Percentiles rank a stretch among this genome's conserved stretches.
These are phyloP conservation scores for Drosophila ficusphila DNA, from an alignment of 1,140 invertebrate genomes.

Conservation along the genomic window DNA sequence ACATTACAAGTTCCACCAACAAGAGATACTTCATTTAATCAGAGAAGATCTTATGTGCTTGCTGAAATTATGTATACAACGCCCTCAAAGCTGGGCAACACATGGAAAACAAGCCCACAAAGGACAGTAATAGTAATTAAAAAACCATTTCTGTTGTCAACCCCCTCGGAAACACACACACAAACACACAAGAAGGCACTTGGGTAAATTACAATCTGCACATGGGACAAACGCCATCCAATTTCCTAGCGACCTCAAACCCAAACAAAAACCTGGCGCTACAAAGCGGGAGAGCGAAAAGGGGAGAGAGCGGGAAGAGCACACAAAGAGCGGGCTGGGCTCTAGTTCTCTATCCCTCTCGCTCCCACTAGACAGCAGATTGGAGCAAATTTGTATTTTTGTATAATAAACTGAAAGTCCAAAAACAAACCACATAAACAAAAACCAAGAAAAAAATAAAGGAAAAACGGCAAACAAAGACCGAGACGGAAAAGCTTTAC, in stretches of 20 bases:
- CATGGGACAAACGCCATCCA: constrained; percentile 23
- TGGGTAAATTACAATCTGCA: constrained; percentile 33
- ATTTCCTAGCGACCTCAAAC: constrained; percentile 51
- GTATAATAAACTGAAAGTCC: constrained; percentile 16
- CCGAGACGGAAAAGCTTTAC: constrained; percentile 17
- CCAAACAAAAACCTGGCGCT: constrained; percentile 46
- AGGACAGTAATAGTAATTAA: constrained; percentile 62
- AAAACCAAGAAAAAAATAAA: constrained; percentile 9
- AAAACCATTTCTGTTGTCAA: constrained; percentile 60
- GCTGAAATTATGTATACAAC: constrained; percentile 44
- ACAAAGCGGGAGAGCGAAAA: not conserved
- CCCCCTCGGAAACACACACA: not conserved
- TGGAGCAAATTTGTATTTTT: constrained; percentile 31
- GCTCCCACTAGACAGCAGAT: constrained; percentile 7
- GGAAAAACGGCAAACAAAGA: constrained; percentile 13
- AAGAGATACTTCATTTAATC: constrained; percentile 35
- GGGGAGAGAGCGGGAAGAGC: constrained; percentile 2
- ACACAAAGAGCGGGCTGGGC: constrained; percentile 4
- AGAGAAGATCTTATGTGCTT: constrained; percentile 53
- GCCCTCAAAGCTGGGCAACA: constrained; percentile 26
- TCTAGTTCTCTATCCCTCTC: not conserved
- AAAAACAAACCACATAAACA: constrained; percentile 28
- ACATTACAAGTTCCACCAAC: constrained; percentile 8
- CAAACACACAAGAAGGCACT: constrained; percentile 20
- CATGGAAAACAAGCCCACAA: constrained; percentile 29